Base-by-base conservation (phyloP, 2,888 invertebrate genomes). In the Zygothrica quintamaculata region DNA sequence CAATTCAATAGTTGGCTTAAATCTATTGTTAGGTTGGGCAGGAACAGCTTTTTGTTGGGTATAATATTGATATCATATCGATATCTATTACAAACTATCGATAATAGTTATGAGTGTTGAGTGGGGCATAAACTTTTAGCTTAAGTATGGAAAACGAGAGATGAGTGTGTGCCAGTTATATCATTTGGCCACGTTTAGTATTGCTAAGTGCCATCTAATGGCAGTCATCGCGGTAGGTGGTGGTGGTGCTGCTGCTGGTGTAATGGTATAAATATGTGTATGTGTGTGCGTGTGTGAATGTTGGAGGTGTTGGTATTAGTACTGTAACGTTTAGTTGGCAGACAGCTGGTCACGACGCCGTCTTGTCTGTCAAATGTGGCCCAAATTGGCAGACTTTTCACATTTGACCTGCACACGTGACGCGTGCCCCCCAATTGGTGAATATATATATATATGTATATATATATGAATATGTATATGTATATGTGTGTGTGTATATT, bases 321-420 rank as follows among this genome's bases (percentile, higher is more conserved):
- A 9, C 1, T 51, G 26, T 39, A 57, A 15, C 43, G 51, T 52
- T 70, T 47, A 64, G 64, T 47, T 55, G 64, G 53, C 40, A 51
- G 47, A 55, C 51, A 72, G 58, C 44, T 56, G 59, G 59, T 65
- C 71, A 70, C 76, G 71, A 60, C 65, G 71, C 61, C 72, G 55
- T 29, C 55, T 64, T 85, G 86, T 66, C 86, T 86, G 86, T 79
- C 84, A 86, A 84, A 67, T 69, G 86, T 76, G 68, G 47, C 65
- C 80, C 72, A 79, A 79, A 79, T 86, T 79, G 80, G 84, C 84
- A 84, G 79, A 84, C 79, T 79, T 84, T 58, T 86, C 84, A 71
- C 86, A 86, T 79, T 79, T 86, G 86, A 86, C 79, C 84, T 86
- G 84, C 58, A 79, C 86, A 86, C 84, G 84, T 85, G 74, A 78